A percentile compares a stretch with the other conserved stretches of the same genome.
These are phyloP conservation scores for Coleophora deauratella DNA, from an alignment of 2,888 invertebrate genomes.

Conservation along the genomic window DNA sequence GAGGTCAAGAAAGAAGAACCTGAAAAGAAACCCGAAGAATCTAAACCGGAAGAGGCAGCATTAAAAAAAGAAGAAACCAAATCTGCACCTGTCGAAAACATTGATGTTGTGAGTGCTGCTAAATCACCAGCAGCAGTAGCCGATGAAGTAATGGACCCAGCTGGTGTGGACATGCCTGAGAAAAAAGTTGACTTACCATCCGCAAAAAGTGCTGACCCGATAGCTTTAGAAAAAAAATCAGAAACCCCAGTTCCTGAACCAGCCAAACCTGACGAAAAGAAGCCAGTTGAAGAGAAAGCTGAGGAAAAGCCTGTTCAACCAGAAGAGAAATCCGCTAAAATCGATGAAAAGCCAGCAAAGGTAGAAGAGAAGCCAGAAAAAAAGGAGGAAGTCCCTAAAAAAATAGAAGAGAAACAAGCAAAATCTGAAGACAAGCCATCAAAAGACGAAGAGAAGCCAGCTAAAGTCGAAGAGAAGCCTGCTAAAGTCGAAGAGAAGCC, in stretches of 20 bases:
- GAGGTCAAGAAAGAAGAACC: constrained; percentile 8
- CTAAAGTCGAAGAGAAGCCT: constrained; percentile 17
- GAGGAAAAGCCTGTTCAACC: constrained; percentile 11
- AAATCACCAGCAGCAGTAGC: constrained; percentile 45
- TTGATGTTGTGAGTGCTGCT: constrained; percentile 45
- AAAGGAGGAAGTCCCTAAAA: no score
- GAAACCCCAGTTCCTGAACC: constrained; percentile 11
- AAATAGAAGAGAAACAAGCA: no score
- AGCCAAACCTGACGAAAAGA: constrained; percentile 19
- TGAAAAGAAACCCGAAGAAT: constrained; percentile 24
- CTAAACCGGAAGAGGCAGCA: constrained; percentile 26
- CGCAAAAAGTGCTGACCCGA: constrained; percentile 16
- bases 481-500: constrained; percentile 17
- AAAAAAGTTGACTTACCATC: constrained; percentile 35
- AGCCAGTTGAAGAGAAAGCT: constrained; percentile 7
- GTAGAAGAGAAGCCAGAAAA: no score
- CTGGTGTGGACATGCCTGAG: constrained; percentile 36
- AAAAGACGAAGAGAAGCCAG: constrained; percentile 17
- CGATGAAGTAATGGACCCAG: constrained; percentile 44
- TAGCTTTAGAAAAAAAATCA: constrained; percentile 15
- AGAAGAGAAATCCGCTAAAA: not conserved
- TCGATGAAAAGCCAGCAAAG: no score
- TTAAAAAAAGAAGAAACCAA: constrained; percentile 23
- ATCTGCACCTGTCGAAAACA: constrained; percentile 34
- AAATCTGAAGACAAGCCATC: constrained; percentile 10